Conservation (phyloP, 2,113 vertebrate genomes). For the Rostratula benghalensis region DNA sequence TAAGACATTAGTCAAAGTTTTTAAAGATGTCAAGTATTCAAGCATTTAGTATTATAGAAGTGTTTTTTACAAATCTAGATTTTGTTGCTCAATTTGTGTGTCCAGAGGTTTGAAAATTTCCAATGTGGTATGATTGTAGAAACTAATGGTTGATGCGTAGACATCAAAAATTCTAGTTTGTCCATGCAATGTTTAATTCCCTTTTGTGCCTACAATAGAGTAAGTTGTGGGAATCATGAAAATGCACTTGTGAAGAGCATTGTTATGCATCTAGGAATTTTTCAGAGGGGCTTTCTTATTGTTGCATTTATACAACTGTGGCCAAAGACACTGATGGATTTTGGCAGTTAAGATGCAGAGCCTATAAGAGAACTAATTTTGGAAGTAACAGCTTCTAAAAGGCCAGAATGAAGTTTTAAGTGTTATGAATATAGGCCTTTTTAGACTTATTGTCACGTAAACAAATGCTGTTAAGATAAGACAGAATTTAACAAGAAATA, state of each 20-base stretch:
- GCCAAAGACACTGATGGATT: not conserved
- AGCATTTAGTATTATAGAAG: not conserved
- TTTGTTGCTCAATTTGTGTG: not conserved
- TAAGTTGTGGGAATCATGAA: not conserved
- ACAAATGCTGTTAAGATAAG: constrained; percentile 25
- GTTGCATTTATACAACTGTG: not conserved
- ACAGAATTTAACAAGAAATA: not conserved
- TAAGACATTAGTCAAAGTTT: not conserved
- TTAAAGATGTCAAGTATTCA: not conserved
- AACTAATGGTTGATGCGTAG: not conserved
- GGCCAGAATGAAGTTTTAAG: not conserved
- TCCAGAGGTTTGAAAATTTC: not conserved
- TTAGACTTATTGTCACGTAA: not conserved
- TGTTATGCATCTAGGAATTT: not conserved
- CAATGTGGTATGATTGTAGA: accelerated
- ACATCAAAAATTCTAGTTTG: not conserved
- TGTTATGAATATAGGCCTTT: not conserved
- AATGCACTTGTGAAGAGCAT: not conserved
- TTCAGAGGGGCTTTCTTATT: not conserved
- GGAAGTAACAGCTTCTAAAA: not conserved
- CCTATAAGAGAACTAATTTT: constrained; percentile 2
- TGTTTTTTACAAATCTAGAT: not conserved
- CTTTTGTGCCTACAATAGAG: not conserved
- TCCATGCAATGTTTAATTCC: not conserved
- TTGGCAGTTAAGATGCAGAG: constrained; percentile 7